phyloP scores from a whole-genome alignment of 2,797 vertebrate species.

The Anabacerthia variegaticeps region DNA sequence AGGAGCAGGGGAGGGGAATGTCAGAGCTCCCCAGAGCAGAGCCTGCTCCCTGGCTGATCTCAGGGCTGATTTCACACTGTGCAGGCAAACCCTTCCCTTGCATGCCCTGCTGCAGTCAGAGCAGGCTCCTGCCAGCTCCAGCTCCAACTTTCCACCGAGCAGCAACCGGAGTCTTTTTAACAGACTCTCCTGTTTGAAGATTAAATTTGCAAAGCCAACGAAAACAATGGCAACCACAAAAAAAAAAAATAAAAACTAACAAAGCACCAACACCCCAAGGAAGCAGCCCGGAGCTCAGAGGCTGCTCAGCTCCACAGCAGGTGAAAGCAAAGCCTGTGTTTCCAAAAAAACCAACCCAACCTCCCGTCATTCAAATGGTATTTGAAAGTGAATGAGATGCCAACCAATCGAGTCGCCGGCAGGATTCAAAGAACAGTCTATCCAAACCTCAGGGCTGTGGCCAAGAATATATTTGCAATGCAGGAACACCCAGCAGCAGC shows the following conservation, averaged over 20 bases:
- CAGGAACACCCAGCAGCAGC: slow-evolving; percentile 28
- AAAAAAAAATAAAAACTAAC: background rate
- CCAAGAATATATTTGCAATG: slow-evolving; percentile 40
- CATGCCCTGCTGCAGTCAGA: background rate
- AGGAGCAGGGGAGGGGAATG: background rate
- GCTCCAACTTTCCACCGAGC: background rate
- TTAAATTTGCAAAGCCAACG: background rate
- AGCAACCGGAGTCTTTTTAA: background rate
- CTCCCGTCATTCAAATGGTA: slow-evolving; percentile 13
- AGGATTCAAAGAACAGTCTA: slow-evolving; percentile 54
- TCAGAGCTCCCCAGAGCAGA: background rate
- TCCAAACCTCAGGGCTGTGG: slow-evolving; percentile 55
- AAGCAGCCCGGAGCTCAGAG: slow-evolving; percentile 29
- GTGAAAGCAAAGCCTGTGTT: slow-evolving; percentile 27
- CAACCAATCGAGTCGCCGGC: slow-evolving; percentile 26
- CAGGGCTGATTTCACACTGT: background rate
- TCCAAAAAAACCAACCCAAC: slow-evolving; percentile 9
- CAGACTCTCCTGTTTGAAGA: background rate
- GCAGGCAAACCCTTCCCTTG: background rate
- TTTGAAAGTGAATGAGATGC: slow-evolving; percentile 62
- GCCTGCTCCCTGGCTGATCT: background rate
- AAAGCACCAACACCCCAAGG: background rate
- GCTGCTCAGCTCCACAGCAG: slow-evolving; percentile 17
- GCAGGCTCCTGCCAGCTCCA: background rate
- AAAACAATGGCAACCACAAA: background rate